Evolutionary conservation across 2,888 invertebrate genomes (phyloP), one percentile per base, ranked within the genome.

Genomic region (Schizotus pectinicornis): DNA sequence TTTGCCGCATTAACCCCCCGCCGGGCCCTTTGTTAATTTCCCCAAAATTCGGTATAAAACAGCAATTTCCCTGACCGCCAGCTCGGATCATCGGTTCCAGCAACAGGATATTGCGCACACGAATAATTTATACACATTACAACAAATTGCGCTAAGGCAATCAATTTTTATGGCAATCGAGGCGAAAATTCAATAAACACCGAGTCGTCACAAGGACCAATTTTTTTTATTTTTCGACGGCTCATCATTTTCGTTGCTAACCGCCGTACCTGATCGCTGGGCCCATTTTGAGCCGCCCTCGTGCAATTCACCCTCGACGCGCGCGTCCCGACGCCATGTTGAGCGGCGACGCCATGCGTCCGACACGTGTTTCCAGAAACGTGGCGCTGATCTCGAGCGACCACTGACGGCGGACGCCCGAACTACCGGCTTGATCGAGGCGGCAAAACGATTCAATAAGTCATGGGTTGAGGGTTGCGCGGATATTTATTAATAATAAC

Each of bases 281-380:
- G 3, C 7, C 2, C 11, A 2, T 46, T 48, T 48, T 36, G 31
- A 35, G 32, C 37, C 9, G 9, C 7, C 32, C 31, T 22, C 36
- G 43, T 2, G 22, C 5, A 32, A 13, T 38, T 9, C 7, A 8
- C 12, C 32, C 37, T 30, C 13, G 42, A 48, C 42, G 47, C 55
- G 11, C 31, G 49, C 49, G 49, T 54, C 45, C 12, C 54, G 53
- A 47, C 53, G 59, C 59, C 59, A 56, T 56, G 45, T 56, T 56
- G 50, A 32, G 46, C 39, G 51, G 38, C 47, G 50, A n/a, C 47
- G 56, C 59, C 59, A 59, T 59, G 59, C 59, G 54, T 54, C 49
- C 9, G 12, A 41, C 59, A 59, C 59, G 59, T 59, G 59, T 22
- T 49, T 31, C n/a, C 37, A 32, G 13, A 38, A 51, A 46, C 34